These are phyloP conservation scores for Druceiella hillmani DNA, from an alignment of 2,888 invertebrate species.

Conservation along the genomic window DNA sequence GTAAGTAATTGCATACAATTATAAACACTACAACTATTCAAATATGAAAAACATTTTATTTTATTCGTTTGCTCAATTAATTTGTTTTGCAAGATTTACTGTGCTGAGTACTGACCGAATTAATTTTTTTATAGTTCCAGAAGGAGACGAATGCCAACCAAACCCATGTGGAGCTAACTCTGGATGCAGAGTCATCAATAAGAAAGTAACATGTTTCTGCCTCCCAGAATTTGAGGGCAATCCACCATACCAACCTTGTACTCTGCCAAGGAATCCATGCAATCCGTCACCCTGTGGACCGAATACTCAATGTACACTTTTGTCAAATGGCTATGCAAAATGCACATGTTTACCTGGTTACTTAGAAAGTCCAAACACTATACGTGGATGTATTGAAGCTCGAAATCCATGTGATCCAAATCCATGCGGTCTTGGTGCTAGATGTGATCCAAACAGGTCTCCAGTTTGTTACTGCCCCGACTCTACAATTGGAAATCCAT, in stretches of 20 bases:
- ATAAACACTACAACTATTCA: too few relatives aligned
- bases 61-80: slow-evolving; percentile 3
- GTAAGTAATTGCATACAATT: slow-evolving; percentile 73
- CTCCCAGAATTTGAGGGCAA: slow-evolving; percentile 81
- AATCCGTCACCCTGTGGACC: slow-evolving; percentile 84
- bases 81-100: slow-evolving; percentile 5
- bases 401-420: slow-evolving; percentile 79
- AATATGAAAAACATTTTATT: too few relatives aligned
- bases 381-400: slow-evolving; percentile 76
- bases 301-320: slow-evolving; percentile 76
- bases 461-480: slow-evolving; percentile 86
- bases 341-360: slow-evolving; percentile 81
- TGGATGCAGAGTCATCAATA: slow-evolving; percentile 71
- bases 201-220: slow-evolving; percentile 80
- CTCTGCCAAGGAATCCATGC: slow-evolving; percentile 71
- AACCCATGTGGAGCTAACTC: slow-evolving; percentile 82
- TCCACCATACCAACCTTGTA: slow-evolving; percentile 68
- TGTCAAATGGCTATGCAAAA: slow-evolving; percentile 76
- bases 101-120: slow-evolving; percentile 4
- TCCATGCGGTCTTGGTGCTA: slow-evolving; percentile 71
- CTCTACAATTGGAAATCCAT: slow-evolving; percentile 77
- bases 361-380: slow-evolving; percentile 82
- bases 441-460: slow-evolving; percentile 71
- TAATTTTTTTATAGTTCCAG: slow-evolving; percentile 63
- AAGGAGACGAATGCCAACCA: slow-evolving; percentile 77